Conservation (phyloP, 2,113 vertebrate genomes). For the Nymphicus hollandicus region DNA sequence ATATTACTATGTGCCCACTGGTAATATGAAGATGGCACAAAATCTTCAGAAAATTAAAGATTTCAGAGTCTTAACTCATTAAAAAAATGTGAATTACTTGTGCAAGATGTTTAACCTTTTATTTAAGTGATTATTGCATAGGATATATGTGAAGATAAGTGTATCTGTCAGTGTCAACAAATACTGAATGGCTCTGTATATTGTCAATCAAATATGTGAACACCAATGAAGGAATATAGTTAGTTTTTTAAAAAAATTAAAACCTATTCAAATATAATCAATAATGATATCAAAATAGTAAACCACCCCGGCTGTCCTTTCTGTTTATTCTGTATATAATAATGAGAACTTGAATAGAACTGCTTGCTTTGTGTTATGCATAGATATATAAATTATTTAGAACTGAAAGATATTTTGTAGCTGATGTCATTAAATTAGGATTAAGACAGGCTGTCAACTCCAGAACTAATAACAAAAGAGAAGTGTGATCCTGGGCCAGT, state of each 20-base stretch:
- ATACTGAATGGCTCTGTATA: not conserved
- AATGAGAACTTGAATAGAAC: not conserved
- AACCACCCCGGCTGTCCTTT: not conserved
- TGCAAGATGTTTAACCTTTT: not conserved
- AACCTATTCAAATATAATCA: not conserved
- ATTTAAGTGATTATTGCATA: not conserved
- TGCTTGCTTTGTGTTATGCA: not conserved
- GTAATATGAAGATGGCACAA: not conserved
- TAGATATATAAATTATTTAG: not conserved
- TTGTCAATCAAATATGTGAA: not conserved
- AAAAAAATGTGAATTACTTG: not conserved
- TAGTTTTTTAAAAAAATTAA: not conserved
- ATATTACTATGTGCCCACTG: not conserved
- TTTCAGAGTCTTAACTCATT: not conserved
- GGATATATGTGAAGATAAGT: not conserved
- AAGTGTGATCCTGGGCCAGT: not conserved
- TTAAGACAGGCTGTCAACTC: not conserved
- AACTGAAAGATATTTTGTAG: not conserved
- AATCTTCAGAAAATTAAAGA: slow-evolving; percentile 8
- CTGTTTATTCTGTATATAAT: not conserved
- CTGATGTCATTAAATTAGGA: not conserved
- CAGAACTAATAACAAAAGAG: not conserved
- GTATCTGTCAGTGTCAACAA: not conserved
- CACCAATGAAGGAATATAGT: not conserved
- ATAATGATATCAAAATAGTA: not conserved